Evolutionary conservation across 2,888 invertebrate species (phyloP), one percentile per base, ranked within the genome.

Genomic region (Incurvaria masculella): DNA sequence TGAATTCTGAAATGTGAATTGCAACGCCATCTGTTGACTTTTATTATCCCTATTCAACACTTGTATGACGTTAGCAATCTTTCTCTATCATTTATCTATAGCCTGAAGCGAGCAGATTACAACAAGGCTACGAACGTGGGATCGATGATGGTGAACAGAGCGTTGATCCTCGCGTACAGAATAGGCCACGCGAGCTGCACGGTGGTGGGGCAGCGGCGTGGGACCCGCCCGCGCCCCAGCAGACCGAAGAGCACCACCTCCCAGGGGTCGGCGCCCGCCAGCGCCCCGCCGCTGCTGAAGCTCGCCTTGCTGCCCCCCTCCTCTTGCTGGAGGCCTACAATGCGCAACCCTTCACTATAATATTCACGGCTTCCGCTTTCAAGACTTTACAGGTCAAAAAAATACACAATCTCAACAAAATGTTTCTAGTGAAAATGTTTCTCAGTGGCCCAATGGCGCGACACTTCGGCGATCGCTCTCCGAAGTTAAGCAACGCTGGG

Each of bases 101-200:
- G 23, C 48, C 26, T 48, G 46, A 50, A 47, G 42, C 41, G 47
- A n/a, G n/a, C n/a, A n/a, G n/a, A n/a, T n/a, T n/a, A n/a, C n/a
- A n/a, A n/a, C 27, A 39, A 42, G 33, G 44, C 49, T 53, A 80
- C 88, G 85, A 69, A 92, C 91, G 91, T 89, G 6, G 94, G 97
- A 78, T 99, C 98, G 16, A 99, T 91, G 49, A 96, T 92, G 39
- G 91, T 88, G 68, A 91, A 97, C 2, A 98, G 81, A 0, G 94
- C 89, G 59, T 92, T 94, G 47, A 98, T 86, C 56, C 98, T 82
- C 0, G 91, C 87, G 74, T 92, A 97, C 21, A 96, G 88, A 49
- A 96, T 89, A 0, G 97, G 95, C 99, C 99, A 99, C 2, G 97
- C 92, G 62, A 95, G 93, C 41, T 88, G 83, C 1, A 94, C 84